Conservation (phyloP, 1,140 invertebrate genomes). For the Bombus polaris region DNA sequence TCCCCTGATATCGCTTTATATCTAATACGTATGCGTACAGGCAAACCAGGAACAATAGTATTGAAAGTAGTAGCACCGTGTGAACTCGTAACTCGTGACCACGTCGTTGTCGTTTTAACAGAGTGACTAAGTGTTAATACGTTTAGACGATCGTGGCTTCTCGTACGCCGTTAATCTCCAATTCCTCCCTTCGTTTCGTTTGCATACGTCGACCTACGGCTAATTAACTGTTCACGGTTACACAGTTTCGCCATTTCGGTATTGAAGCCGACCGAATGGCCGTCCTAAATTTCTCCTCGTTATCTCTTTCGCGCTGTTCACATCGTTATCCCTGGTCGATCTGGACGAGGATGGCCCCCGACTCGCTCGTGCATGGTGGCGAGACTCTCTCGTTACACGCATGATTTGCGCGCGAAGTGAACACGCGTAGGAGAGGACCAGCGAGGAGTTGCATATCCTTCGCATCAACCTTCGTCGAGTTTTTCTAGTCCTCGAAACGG, state of each 20-base stretch:
- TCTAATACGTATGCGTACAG: not conserved
- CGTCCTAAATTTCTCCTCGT: constrained; percentile 61
- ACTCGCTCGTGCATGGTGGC: not conserved
- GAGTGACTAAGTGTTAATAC: not conserved
- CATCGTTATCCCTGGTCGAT: constrained; percentile 39
- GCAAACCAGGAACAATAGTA: not conserved
- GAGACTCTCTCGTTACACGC: constrained; percentile 32
- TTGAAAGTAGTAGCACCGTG: not conserved
- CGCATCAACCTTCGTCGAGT: not conserved
- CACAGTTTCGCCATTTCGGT: constrained; percentile 50
- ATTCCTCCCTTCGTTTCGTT: constrained; percentile 36
- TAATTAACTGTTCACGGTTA: constrained; percentile 51
- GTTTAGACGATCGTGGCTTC: not conserved
- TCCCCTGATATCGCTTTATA: not conserved
- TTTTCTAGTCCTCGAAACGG: not conserved
- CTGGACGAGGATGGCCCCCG: not conserved
- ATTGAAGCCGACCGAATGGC: constrained; percentile 12
- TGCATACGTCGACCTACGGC: constrained; percentile 39
- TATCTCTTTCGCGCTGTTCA: constrained; percentile 53
- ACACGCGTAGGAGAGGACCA: constrained; percentile 8
- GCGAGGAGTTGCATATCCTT: constrained; percentile 23
- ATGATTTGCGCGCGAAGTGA: constrained; percentile 29
- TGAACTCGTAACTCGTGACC: not conserved
- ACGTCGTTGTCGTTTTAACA: no score
- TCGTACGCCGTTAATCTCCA: not conserved